Base-by-base conservation (phyloP, 1,140 invertebrate species). In the Rhynchophorus ferrugineus region DNA sequence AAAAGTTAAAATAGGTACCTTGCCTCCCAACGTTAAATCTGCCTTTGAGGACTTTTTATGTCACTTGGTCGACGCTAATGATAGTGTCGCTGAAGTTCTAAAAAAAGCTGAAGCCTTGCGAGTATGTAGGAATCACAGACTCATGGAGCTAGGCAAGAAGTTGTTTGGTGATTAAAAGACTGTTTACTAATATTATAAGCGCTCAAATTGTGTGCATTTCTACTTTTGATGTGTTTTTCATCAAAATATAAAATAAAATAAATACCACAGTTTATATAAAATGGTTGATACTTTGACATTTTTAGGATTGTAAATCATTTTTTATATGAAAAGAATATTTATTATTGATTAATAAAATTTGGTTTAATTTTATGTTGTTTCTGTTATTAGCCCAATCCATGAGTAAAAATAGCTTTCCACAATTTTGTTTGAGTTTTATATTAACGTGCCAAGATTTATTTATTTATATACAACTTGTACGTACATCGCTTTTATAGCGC, bases 11-110 rank as follows among this genome's bases (percentile, higher is more conserved):
- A 78, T 86, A 57, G 87, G 87, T 36, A 82, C 83, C 11, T 70
- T 93, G 18, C 84, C 85, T 11, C 77, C 84, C 0, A 90, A 88
- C 65, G 83, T 90, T 0, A 89, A 91, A 63, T 87, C 85, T 22
- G 89, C 90, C 13, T 92, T 87, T 72, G 90, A 94, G 73, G 89
- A 93, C 71, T 85, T 94, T 64, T 73, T 94, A 9, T 87, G 85
- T 62, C 83, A 85, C 68, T 74, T 92, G 55, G 86, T 91, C 6
- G 85, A 87, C 56, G 85, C 87, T 38, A 89, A 89, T 70, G 75
- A 81, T 41, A 78, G 76, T 69, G 83, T 85, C 21, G 78, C 78
- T 18, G 73, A 78, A n/a, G 83, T 89, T 8, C 71, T 93, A 21
- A 89, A 90, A 68, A 88, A 91, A 63, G 80, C 81, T 51, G 89